Conservation (phyloP, 2,888 invertebrate species). For the Trypoxylon attenuatum region DNA sequence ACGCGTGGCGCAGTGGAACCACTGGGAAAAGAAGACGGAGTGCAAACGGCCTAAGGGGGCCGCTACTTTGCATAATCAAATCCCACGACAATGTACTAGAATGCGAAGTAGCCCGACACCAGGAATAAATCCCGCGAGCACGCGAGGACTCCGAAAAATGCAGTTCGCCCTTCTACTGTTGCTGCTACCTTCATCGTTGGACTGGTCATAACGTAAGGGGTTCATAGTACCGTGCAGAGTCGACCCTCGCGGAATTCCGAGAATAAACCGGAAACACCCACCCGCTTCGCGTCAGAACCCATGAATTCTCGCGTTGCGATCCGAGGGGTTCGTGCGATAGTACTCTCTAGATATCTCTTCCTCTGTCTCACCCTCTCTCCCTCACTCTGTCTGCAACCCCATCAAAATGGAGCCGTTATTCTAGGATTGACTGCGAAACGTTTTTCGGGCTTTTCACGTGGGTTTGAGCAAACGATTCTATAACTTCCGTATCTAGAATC, state of each 20-base stretch:
- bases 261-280: conserved; percentile 61
- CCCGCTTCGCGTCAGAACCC: conserved; percentile 32
- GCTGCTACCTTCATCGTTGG: too few species aligned
- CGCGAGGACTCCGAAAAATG: conserved; percentile 68
- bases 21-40: conserved; percentile 33
- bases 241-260: conserved; percentile 61
- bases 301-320: conserved; percentile 27
- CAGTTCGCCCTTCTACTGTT: conserved; percentile 47
- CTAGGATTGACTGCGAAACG: conserved; percentile 32
- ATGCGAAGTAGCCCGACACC: conserved; percentile 54
- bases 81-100: conserved; percentile 66
- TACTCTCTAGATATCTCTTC: neutral
- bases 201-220: conserved; percentile 37
- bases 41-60: conserved; percentile 46
- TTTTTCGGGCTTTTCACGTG: conserved; percentile 15
- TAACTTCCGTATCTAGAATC: too few species aligned
- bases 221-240: conserved; percentile 14
- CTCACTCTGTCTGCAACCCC: neutral
- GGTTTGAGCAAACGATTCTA: neutral
- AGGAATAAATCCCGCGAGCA: conserved; percentile 57
- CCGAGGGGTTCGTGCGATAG: conserved; percentile 20
- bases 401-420: conserved; percentile 30
- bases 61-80: conserved; percentile 70
- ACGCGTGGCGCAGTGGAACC: conserved; percentile 2
- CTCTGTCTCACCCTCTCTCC: neutral